A percentile compares a stretch with the other conserved stretches of the same genome.
Conservation (phyloP, 2,888 invertebrate genomes). For the Philaethria dido region DNA sequence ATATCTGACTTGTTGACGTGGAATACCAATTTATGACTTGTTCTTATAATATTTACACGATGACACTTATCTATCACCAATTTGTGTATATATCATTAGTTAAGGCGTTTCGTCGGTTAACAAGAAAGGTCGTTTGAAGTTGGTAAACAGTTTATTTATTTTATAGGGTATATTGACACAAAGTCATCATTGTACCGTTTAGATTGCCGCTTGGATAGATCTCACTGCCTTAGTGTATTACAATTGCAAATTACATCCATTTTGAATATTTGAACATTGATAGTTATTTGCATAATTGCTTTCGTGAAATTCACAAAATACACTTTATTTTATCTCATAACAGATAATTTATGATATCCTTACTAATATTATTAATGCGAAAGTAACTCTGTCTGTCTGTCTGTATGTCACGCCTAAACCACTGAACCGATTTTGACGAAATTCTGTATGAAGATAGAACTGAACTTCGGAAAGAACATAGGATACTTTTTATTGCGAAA, state of each 20-base stretch:
- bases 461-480: too few relatives aligned
- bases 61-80: background rate
- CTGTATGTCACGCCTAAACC: too few relatives aligned
- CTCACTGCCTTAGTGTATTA: background rate
- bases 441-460: too few relatives aligned
- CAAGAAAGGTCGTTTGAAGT: constrained; percentile 15
- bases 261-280: constrained; percentile 9
- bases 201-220: constrained; percentile 8
- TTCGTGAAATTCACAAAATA: too few relatives aligned
- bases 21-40: background rate
- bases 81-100: constrained; percentile 29
- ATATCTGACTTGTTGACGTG: background rate
- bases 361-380: too few relatives aligned
- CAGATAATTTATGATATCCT: too few relatives aligned
- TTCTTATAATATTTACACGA: constrained; percentile 14
- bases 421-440: too few relatives aligned
- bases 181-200: background rate
- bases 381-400: too few relatives aligned
- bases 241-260: constrained; percentile 7
- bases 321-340: background rate
- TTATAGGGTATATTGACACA: constrained; percentile 18
- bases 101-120: background rate
- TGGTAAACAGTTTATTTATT: constrained; percentile 9
- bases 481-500: too few relatives aligned
- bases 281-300: constrained; percentile 16